phyloP scores from a whole-genome alignment of 2,797 vertebrate species.

The Urophycis tenuis region DNA sequence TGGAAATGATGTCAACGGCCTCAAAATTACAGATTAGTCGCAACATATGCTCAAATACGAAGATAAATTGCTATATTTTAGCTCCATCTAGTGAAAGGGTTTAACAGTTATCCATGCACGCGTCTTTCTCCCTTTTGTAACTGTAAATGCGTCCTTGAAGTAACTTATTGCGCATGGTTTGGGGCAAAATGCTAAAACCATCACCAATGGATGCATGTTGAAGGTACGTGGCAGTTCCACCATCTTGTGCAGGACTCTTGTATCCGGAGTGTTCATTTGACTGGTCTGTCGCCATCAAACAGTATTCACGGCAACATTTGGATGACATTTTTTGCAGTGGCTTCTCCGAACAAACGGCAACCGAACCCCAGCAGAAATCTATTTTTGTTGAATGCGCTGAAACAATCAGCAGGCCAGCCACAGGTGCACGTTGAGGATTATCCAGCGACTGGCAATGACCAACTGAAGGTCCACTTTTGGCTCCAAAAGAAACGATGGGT shows the following conservation, averaged over 20 bases:
- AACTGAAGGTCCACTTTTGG: conserved; percentile 33
- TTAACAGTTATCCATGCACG: neutral
- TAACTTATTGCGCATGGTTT: neutral
- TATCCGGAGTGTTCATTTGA: neutral
- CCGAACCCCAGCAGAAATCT: neutral
- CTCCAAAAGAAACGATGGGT: conserved; percentile 52
- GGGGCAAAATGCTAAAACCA: neutral
- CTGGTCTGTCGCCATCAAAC: neutral
- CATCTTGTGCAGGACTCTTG: neutral
- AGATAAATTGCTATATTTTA: conserved; percentile 37
- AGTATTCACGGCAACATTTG: neutral
- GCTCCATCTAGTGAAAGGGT: conserved; percentile 59
- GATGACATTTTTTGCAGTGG: neutral
- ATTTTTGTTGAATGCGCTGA: neutral
- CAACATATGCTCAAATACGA: neutral
- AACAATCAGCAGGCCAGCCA: conserved; percentile 43
- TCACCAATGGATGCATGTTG: neutral
- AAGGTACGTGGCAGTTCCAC: neutral
- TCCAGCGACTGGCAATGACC: conserved; percentile 1
- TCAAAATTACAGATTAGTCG: neutral
- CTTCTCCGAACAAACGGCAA: neutral
- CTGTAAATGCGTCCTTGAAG: neutral
- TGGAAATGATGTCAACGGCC: neutral
- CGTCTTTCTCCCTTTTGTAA: neutral
- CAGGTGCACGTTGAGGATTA: conserved; percentile 45